These are phyloP conservation scores for Vombatus ursinus DNA, from an alignment of 2,113 vertebrate species.

Conservation along the genomic window DNA sequence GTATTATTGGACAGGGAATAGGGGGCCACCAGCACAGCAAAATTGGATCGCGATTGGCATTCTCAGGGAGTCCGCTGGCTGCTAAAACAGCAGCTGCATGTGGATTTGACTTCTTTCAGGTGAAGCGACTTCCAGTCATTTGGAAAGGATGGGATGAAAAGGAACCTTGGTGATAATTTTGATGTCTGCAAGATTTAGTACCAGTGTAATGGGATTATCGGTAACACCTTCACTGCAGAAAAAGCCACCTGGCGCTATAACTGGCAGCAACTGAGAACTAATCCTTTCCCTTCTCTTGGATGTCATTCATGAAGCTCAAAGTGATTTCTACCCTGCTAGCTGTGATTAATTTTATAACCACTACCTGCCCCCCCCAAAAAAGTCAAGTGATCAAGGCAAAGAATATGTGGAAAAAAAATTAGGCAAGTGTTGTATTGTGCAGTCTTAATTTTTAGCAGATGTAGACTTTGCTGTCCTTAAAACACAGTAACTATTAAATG, in stretches of 20 bases:
- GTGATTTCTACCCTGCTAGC: conserved; percentile 93
- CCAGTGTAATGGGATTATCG: conserved; percentile 98
- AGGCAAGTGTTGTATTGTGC: conserved; percentile 67
- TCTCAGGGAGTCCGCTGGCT: conserved; percentile 88
- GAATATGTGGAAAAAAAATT: conserved; percentile 69
- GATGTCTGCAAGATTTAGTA: conserved; percentile 94
- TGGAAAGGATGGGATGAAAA: conserved; percentile 94
- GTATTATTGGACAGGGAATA: conserved; percentile 97
- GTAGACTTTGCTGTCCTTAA: conserved; percentile 31
- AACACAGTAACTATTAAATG: conserved; percentile 57
- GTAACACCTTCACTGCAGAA: conserved; percentile 95
- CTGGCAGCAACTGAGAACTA: conserved; percentile 95
- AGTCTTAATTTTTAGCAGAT: conserved; percentile 54
- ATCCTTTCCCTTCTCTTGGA: conserved; percentile 98
- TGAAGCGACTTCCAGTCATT: conserved; percentile 94
- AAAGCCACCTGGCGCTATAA: conserved; percentile 98
- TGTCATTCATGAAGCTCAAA: conserved; percentile 96
- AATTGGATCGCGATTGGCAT: conserved; percentile 94
- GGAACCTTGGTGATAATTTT: conserved; percentile 93
- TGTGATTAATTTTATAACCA: conserved; percentile 96
- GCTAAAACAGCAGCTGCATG: conserved; percentile 93
- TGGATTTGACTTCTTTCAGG: conserved; percentile 94
- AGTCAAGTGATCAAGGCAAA: conserved; percentile 80
- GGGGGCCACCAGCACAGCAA: conserved; percentile 91
- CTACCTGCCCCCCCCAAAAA: conserved; percentile 77